Base-by-base conservation (phyloP, 2,888 invertebrate species). In the Phasia obesa region DNA sequence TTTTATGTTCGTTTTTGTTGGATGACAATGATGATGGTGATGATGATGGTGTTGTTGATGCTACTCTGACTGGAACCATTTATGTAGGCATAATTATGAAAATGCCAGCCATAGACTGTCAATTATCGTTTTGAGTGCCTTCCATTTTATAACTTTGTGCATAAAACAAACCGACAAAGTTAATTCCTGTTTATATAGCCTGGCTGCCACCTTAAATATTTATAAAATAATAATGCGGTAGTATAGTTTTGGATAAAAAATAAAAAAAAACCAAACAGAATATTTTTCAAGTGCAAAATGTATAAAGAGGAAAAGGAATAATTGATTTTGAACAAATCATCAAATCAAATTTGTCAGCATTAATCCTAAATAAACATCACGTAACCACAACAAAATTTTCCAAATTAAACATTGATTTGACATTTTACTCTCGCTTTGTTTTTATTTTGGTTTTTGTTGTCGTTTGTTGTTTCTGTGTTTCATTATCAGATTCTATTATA, bases 361-460 rank as follows among this genome's bases (percentile, higher is more conserved):
- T 79, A 83, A 83, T 79, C 84, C 79, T 84, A 80, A 80, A 69
- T 73, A 80, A 79, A 84, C 76, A 73, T 35, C 76, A 80, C 76
- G 79, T 84, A 76, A 84, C 84, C 80, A 35, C 73, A 84, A 19
- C n/a, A 42, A 75, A 35, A 76, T 44, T 76, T 70, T 21, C 19
- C 47, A 82, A 81, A 70, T 51, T 42, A 85, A 87, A 87, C 87
- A 89, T 87, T 88, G 88, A 89, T 89, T 89, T 87, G 87, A 87
- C 86, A 87, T 88, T 88, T 85, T 69, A 70, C 4, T 42, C 6
- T 23, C 13, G 3, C 38, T 35, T 44, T 65, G n/a, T 38, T 51
- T 17, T 4, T 47, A 21, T 44, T 57, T n/a, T 35, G 2, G 11
- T 0, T 44, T 59, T 70, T 64, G 15, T 19, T 51, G 19, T 57